phyloP scores from a whole-genome alignment of 2,888 invertebrate genomes.

The Brachycybe producta region DNA sequence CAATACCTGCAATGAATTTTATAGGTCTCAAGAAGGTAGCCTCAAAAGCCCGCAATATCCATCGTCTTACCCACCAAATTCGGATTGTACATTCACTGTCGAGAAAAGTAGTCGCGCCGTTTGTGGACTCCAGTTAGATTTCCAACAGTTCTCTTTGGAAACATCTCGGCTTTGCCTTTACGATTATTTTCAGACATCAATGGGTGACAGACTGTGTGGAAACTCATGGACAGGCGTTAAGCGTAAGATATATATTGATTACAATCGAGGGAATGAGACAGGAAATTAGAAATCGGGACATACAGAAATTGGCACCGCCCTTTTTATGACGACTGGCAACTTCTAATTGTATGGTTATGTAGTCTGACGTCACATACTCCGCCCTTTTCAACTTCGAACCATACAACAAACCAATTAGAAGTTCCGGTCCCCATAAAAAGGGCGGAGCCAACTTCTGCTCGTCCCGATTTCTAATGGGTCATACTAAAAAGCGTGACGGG shows the following conservation, averaged over 20 bases:
- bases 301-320: too few species aligned
- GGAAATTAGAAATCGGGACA: too few species aligned
- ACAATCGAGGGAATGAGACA: too few species aligned
- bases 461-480: too few species aligned
- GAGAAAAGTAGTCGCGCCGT: constrained; percentile 22
- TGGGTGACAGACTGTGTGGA: constrained; percentile 16
- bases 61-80: constrained; percentile 21
- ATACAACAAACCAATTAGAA: too few species aligned
- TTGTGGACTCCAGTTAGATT: constrained; percentile 25
- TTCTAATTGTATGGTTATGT: too few species aligned
- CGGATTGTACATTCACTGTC: constrained; percentile 23
- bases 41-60: constrained; percentile 11
- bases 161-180: constrained; percentile 24
- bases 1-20: neutral
- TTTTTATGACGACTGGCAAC: too few species aligned
- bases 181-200: constrained; percentile 22
- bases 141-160: constrained; percentile 24
- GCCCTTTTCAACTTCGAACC: too few species aligned
- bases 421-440: too few species aligned
- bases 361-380: too few species aligned
- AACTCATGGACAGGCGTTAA: constrained; percentile 17
- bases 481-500: too few species aligned
- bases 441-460: too few species aligned
- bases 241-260: constrained; percentile 10
- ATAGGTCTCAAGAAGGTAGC: neutral